Base-by-base conservation (phyloP, 1,140 invertebrate species). In the Drosophila subobscura region DNA sequence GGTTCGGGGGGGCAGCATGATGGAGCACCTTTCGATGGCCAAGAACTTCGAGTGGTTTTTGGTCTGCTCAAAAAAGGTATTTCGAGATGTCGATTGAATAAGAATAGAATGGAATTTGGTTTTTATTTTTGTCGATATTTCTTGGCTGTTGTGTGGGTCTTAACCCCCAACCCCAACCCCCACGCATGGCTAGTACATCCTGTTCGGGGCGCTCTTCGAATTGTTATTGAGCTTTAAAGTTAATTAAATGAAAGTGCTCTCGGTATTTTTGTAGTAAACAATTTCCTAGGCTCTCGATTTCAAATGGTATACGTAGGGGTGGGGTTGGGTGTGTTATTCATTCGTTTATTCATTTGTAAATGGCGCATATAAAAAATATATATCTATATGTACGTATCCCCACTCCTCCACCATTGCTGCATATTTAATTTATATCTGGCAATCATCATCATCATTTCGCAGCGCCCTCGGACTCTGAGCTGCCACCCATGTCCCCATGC, bases 321-420 rank as follows among this genome's bases (percentile, higher is more conserved):
- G 3, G 37, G 16, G 20, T 49, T 44, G 45, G 67, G 49, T 45
- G 33, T 25, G 72, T 77, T 65, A 61, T 73, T 76, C 64, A 56
- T 63, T 77, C 80, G 78, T 85, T 85, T 85, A 85, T 86, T 86
- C 73, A 86, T 85, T 80, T 86, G 81, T 86, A 85, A 85, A 85
- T 80, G 67, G 81, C 54, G 53, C 81, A 74, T 72, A 79, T 65
- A 77, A 57, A 79, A 74, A 77, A 86, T 59, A 85, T 76, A 84
- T 58, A 50, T 77, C 83, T 58, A 50, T 77, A 20, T 57, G 41
- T 64, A 54, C 56, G 45, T 45, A 52, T 55, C 42, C 54, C 64
- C 44, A 22, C 27, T 3, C 29, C 16, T 50, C 53, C 51, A 54
- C 53, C 68, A 65, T 52, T 60, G 59, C 64, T 67, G 77, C 73